A percentile compares a stretch with the other conserved stretches of the same genome.
Evolutionary conservation across 2,888 invertebrate species (phyloP).

Genomic region (Xestia sexstrigata): DNA sequence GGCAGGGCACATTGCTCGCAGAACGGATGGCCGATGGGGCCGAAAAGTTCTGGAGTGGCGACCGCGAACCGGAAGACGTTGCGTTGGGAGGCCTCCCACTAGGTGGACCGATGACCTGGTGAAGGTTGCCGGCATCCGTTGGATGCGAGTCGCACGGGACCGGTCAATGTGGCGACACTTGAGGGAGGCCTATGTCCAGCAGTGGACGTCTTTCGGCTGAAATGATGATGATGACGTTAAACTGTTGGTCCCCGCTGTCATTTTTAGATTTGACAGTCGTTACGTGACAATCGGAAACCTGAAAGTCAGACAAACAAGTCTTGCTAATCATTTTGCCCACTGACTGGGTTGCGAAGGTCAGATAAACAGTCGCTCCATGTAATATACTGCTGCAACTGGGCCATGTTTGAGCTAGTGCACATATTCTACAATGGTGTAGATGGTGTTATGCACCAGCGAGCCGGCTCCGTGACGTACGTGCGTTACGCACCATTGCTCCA

Average conservation of each 20-base stretch:
- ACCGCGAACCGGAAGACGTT: no score
- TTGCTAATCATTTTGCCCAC: neutral
- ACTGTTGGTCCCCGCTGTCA: neutral
- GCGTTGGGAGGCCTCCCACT: no score
- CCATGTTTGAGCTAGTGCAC: constrained; percentile 38
- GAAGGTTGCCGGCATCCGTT: no score
- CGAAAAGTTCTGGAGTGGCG: no score
- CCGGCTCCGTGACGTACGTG: constrained; percentile 76
- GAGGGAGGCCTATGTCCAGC: no score
- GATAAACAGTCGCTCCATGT: neutral
- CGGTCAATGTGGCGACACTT: no score
- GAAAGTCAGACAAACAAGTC: neutral
- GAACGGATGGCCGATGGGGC: no score
- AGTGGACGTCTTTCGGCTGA: no score
- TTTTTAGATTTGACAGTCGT: neutral
- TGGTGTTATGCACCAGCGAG: constrained; percentile 67
- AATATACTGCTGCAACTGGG: neutral
- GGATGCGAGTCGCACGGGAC: no score
- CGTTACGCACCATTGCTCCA: constrained; percentile 82
- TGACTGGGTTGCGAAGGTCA: neutral
- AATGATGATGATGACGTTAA: no score
- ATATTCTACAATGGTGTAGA: constrained; percentile 54
- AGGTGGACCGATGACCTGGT: no score
- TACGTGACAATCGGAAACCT: neutral
- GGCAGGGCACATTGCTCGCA: no score